Base-by-base conservation (phyloP, 2,888 invertebrate genomes). In the Melieria picta region DNA sequence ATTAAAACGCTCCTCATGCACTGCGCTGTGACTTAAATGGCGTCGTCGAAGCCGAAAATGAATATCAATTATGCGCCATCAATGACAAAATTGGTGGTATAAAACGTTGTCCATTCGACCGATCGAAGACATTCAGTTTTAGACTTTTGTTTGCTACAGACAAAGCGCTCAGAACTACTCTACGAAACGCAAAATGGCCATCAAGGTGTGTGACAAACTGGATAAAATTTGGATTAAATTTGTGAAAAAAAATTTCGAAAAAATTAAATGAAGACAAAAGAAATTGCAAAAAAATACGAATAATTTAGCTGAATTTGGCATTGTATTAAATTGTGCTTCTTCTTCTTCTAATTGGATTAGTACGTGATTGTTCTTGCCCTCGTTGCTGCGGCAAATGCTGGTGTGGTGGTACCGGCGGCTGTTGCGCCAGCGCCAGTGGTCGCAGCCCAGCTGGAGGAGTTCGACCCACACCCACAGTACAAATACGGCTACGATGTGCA, bases 41-140 rank as follows among this genome's bases (percentile, higher is more conserved):
- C 57, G 65, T 71, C 72, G 71, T 70, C 73, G 11, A 43, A 52
- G 80, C 79, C 79, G 78, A 81, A 81, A 81, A 72, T 77, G 82
- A 83, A 84, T 83, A 79, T 79, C 78, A 83, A 84, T 83, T 82
- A 82, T 78, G 79, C 77, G 76, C 77, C 77, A 79, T 82, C 84
- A 83, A 83, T 84, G 84, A 77, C 84, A 81, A 65, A 74, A 71
- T 72, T 46, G 73, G 67, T 76, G 78, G 76, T 83, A 83, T 84
- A 83, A 80, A 83, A 81, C 75, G 77, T 75, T 71, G 71, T 74
- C 69, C 76, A 58, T 74, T 72, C 58, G 65, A 65, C 62, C 63
- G 71, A 68, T 72, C 69, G 57, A 76, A 78, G 77, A 78, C 83
- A 83, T 82, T 83, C 83, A 83, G 84, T 81, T 74, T 80, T 79